These are phyloP conservation scores for Tipula helvola DNA, from an alignment of 2,888 invertebrate species.

Conservation along the genomic window DNA sequence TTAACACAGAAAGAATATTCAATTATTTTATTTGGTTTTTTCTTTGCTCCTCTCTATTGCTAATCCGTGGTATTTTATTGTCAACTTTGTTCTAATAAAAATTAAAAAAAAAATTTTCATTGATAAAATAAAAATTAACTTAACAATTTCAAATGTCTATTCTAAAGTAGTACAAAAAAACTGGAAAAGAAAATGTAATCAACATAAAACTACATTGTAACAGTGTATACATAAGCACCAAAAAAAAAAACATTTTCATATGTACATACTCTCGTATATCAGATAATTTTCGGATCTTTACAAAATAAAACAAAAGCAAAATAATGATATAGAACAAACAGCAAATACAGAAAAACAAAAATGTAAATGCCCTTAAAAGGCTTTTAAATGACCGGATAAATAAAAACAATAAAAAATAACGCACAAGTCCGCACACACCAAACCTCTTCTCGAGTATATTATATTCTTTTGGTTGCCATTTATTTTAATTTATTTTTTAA, in stretches of 20 bases:
- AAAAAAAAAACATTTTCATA: background rate
- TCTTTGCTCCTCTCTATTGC: background rate
- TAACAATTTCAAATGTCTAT: background rate
- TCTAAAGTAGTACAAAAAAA: background rate
- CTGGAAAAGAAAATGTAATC: background rate
- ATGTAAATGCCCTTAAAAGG: background rate
- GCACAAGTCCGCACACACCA: background rate
- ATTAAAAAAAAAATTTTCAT: background rate
- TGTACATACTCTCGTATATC: background rate
- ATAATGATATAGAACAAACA: background rate
- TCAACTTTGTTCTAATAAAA: background rate
- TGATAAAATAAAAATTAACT: background rate
- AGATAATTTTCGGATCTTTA: background rate
- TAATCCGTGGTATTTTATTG: conserved; percentile 4
- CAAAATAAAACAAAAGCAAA: background rate
- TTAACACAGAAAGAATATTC: background rate
- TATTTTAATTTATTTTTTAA: background rate
- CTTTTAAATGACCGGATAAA: background rate
- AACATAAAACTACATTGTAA: background rate
- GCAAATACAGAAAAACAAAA: background rate
- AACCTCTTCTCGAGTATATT: background rate
- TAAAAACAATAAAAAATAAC: background rate
- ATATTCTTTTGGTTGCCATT: background rate
- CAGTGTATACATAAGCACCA: background rate
- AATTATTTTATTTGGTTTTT: background rate